Conservation (phyloP, 2,888 invertebrate genomes). For the Drosophila neutralis region DNA sequence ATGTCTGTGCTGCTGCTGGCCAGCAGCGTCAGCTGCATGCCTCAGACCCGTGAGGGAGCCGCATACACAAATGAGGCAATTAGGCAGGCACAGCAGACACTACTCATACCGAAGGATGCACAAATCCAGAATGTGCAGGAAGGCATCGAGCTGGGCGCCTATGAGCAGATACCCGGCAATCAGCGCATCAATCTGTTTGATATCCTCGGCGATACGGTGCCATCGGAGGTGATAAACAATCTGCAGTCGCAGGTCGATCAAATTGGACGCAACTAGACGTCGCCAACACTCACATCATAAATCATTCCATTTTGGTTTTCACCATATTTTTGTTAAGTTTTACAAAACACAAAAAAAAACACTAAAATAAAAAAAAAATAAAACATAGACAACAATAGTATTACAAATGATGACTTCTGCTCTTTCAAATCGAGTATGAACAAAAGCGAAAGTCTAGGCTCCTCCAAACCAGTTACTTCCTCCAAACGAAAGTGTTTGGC, state of each 20-base stretch:
- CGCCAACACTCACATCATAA: conserved; percentile 14
- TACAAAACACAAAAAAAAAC: conserved; percentile 29
- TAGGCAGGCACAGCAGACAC: conserved; percentile 93
- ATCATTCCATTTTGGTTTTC: conserved; percentile 50
- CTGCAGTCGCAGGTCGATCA: conserved; percentile 93
- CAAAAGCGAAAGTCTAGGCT: conserved; percentile 71
- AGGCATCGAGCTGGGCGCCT: conserved; percentile 93
- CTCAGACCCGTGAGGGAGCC: conserved; percentile 92
- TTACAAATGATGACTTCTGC: conserved; percentile 40
- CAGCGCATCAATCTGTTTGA: conserved; percentile 93
- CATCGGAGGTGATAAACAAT: conserved; percentile 94
- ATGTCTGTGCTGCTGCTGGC: conserved; percentile 68
- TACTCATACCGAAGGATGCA: conserved; percentile 93
- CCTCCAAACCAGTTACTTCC: conserved; percentile 73
- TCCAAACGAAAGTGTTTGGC: conserved; percentile 51
- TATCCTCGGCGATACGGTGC: conserved; percentile 93
- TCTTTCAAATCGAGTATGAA: background rate
- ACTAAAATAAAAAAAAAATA: conserved; percentile 23
- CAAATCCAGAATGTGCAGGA: conserved; percentile 94
- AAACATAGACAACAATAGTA: conserved; percentile 30
- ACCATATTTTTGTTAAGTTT: conserved; percentile 67
- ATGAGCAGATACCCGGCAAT: conserved; percentile 94
- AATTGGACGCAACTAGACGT: conserved; percentile 88
- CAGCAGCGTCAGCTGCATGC: conserved; percentile 70
- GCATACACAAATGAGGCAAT: conserved; percentile 94